Evolutionary conservation across 92 coral and sea anemone species (phyloP).

Genomic region (Pocillopora grandis): DNA sequence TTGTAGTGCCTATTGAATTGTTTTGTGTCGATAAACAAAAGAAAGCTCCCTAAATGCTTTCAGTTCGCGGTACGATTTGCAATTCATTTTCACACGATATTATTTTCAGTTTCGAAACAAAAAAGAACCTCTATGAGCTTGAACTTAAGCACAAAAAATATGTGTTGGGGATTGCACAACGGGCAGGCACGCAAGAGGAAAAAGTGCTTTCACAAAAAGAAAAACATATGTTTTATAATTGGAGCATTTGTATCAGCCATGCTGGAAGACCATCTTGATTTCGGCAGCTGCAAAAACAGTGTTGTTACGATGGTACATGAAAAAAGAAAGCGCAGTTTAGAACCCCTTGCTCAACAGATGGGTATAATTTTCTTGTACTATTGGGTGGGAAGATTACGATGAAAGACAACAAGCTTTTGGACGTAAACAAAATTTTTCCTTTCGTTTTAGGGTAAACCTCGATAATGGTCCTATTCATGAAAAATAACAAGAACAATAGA

Average conservation of each 20-base stretch:
- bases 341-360: conserved; percentile 8
- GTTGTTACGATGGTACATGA: background rate
- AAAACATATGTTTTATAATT: background rate
- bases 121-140: no score
- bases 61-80: background rate
- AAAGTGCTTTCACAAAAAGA: background rate
- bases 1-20: background rate
- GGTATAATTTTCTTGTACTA: background rate
- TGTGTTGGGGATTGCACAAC: background rate
- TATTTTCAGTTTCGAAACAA: background rate
- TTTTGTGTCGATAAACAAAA: conserved; percentile 26
- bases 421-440: background rate
- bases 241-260: background rate
- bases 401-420: background rate
- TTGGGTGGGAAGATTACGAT: background rate
- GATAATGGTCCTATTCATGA: background rate
- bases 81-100: background rate
- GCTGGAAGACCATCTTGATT: background rate
- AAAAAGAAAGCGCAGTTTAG: background rate
- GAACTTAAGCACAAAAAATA: background rate
- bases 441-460: background rate
- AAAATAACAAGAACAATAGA: conserved; percentile 2
- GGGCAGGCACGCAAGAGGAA: background rate
- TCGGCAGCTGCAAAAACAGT: background rate
- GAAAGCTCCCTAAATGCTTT: background rate